Conservation (phyloP, 2,113 vertebrate genomes). For the Pachyramphus minor region DNA sequence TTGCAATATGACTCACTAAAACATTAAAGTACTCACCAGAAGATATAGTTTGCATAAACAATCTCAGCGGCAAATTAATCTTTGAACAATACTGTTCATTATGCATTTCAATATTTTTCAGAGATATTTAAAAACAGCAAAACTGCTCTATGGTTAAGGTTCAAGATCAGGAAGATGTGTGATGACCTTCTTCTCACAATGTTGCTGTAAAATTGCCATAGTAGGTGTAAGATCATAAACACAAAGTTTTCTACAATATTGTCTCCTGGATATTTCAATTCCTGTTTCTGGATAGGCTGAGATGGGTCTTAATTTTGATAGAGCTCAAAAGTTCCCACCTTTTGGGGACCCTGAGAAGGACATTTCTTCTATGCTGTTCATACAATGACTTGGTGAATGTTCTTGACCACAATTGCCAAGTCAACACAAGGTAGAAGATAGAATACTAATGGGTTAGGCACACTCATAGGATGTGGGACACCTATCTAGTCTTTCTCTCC, state of each 20-base stretch:
- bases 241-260: neutral
- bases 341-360: neutral
- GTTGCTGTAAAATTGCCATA: neutral
- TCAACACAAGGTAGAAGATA: neutral
- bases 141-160: neutral
- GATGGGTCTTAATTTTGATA: neutral
- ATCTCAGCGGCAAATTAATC: slow-evolving; percentile 42
- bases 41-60: slow-evolving; percentile 52
- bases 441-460: neutral
- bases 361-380: neutral
- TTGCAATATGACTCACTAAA: slow-evolving; percentile 51
- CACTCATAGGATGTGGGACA: neutral
- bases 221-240: neutral
- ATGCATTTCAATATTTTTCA: slow-evolving; percentile 32
- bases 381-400: neutral
- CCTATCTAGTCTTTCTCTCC: neutral
- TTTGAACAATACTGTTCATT: slow-evolving; percentile 27
- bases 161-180: neutral
- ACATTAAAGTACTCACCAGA: slow-evolving; percentile 45
- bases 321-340: neutral
- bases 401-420: neutral
- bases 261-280: neutral
- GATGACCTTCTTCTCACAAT: neutral
- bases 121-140: neutral
- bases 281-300: neutral